These are phyloP conservation scores for Cheilosia scutellata DNA, from an alignment of 2,888 invertebrate species.

Conservation along the genomic window DNA sequence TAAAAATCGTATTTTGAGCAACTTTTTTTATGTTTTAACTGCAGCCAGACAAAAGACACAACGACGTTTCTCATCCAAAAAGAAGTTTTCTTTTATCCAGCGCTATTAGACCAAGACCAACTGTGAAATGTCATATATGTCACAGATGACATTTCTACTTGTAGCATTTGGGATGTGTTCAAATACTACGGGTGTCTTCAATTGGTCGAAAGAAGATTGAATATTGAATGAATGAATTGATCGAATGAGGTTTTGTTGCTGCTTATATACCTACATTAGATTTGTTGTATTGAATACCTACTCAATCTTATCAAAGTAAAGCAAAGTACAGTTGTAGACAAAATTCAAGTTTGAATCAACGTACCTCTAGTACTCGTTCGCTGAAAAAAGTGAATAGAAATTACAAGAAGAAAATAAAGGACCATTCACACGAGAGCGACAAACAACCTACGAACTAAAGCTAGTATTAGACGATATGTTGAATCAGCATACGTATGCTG, in stretches of 20 bases:
- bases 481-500: no score
- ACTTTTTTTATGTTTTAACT: constrained; percentile 32
- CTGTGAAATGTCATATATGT: constrained; percentile 47
- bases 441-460: no score
- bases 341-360: no score
- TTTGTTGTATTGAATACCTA: no score
- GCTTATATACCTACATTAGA: neutral
- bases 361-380: no score
- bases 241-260: neutral
- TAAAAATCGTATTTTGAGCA: constrained; percentile 15
- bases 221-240: no score
- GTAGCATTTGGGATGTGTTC: constrained; percentile 50
- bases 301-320: no score
- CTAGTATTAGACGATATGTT: no score
- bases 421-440: no score
- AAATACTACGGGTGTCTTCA: neutral
- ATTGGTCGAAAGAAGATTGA: neutral
- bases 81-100: constrained; percentile 32
- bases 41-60: constrained; percentile 47
- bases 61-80: constrained; percentile 44
- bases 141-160: constrained; percentile 55
- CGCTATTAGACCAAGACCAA: constrained; percentile 36
- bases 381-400: no score
- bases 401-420: no score
- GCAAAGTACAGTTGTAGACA: no score